Conservation (phyloP, 2,797 vertebrate species). For the Australoheros facetus region DNA sequence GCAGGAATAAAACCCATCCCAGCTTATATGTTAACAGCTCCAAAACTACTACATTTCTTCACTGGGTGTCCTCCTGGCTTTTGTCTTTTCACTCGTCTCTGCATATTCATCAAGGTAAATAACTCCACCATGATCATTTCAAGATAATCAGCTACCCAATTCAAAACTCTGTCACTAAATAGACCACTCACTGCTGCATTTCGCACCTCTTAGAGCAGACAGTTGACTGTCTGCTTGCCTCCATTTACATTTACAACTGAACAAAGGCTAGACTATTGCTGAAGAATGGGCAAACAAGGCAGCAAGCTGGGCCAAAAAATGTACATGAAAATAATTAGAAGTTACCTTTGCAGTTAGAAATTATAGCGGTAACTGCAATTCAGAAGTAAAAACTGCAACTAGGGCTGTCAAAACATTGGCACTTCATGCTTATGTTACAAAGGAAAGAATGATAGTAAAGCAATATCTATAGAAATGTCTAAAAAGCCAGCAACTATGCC, state of each 20-base stretch:
- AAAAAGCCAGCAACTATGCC: background rate
- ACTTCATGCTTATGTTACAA: background rate
- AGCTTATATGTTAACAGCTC: background rate
- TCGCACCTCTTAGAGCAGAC: background rate
- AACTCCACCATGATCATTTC: background rate
- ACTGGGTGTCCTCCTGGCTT: background rate
- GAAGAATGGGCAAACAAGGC: too few relatives aligned
- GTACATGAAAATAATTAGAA: too few relatives aligned
- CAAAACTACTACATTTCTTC: background rate
- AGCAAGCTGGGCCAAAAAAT: too few relatives aligned
- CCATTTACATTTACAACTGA: background rate
- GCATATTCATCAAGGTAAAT: background rate
- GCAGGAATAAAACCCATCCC: background rate
- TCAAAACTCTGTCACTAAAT: background rate
- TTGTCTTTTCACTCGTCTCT: background rate
- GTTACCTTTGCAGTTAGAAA: background rate
- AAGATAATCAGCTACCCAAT: background rate
- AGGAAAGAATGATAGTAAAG: background rate
- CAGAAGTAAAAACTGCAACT: background rate
- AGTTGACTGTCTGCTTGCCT: background rate
- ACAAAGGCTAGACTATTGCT: too few relatives aligned
- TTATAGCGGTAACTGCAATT: background rate
- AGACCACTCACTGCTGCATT: background rate
- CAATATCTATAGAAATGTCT: background rate
- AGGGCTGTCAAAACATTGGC: background rate